A percentile compares a stretch with the other conserved stretches of the same genome.
phyloP scores from a whole-genome alignment of 2,113 vertebrate genomes.

The Uria aalge region DNA sequence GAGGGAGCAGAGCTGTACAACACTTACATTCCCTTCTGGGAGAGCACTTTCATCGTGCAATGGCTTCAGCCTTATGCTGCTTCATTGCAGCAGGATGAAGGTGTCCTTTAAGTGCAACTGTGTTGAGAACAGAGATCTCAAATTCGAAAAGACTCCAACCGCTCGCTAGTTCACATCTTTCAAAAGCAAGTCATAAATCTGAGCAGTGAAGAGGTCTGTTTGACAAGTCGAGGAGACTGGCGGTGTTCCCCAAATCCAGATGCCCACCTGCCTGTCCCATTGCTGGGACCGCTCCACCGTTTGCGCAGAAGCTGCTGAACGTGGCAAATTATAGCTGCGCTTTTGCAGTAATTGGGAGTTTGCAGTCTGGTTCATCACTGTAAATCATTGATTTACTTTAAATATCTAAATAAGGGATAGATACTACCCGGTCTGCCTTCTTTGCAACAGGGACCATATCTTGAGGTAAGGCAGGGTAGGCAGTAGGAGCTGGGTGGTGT shows the following conservation, averaged over 20 bases:
- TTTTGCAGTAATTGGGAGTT: not conserved
- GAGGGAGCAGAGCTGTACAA: not conserved
- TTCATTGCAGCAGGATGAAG: not conserved
- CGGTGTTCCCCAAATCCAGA: not conserved
- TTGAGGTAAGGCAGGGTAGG: not conserved
- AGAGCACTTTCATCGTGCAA: not conserved
- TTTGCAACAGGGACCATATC: rapidly evolving
- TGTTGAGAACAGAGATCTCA: not conserved
- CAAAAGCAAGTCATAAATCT: not conserved
- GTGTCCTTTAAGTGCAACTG: not conserved
- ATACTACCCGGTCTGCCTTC: not conserved
- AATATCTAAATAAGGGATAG: not conserved
- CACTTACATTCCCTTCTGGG: not conserved
- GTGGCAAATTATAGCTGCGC: not conserved
- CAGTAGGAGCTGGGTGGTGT: not conserved
- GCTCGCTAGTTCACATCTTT: not conserved
- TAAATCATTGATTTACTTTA: not conserved
- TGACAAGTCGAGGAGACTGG: not conserved
- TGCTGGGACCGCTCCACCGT: not conserved
- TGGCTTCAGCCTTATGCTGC: not conserved
- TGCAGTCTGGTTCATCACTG: not conserved
- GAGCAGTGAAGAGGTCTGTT: not conserved
- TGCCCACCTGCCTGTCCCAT: not conserved
- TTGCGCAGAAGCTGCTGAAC: not conserved
- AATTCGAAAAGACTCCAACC: not conserved